Conservation (phyloP, 2,797 vertebrate genomes). For the Lophotriccus pileatus region DNA sequence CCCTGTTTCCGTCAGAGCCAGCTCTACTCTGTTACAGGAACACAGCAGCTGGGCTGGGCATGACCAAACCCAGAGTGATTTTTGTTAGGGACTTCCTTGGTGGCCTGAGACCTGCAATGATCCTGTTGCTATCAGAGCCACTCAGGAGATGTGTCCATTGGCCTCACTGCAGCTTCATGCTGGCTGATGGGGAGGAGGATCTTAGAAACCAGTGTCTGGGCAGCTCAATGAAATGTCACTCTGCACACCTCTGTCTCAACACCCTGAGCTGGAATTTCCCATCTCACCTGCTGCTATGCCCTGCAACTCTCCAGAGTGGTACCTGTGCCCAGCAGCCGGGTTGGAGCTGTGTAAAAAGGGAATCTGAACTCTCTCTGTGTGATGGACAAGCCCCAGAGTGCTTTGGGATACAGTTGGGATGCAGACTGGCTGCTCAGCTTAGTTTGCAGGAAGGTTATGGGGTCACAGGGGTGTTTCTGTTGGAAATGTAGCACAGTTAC, state of each 20-base stretch:
- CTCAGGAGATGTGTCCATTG: fast-evolving
- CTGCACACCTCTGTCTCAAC: neutral
- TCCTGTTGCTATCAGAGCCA: neutral
- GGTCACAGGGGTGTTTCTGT: neutral
- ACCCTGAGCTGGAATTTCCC: neutral
- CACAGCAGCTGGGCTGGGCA: neutral
- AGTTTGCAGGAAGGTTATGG: neutral
- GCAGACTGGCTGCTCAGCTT: neutral
- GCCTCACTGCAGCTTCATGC: neutral
- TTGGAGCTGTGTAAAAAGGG: neutral
- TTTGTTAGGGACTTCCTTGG: neutral
- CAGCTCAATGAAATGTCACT: fast-evolving
- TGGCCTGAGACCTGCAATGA: neutral
- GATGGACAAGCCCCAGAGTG: too few relatives aligned
- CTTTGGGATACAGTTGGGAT: neutral
- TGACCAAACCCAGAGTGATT: neutral
- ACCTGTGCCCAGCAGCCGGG: fast-evolving
- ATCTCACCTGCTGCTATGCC: neutral
- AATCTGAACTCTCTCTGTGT: neutral
- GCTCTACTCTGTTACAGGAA: neutral
- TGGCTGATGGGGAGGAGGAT: neutral
- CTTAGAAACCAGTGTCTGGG: neutral
- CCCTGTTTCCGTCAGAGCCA: neutral
- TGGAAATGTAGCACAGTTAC: neutral
- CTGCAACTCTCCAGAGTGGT: neutral